phyloP scores from a whole-genome alignment of 2,113 vertebrate species.

The Microtus oregoni region DNA sequence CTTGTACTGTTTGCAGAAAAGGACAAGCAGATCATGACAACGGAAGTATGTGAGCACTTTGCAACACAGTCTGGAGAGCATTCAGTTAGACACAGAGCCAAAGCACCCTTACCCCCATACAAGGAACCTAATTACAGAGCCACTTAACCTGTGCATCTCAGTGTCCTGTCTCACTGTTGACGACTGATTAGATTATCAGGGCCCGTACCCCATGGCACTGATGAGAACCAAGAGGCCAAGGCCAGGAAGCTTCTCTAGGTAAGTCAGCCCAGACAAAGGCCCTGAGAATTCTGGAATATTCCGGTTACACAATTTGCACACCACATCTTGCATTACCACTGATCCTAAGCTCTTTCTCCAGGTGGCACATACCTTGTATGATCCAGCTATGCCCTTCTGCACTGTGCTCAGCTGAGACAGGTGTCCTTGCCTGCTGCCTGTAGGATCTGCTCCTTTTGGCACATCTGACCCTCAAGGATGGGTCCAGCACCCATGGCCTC shows the following conservation, averaged over 20 bases:
- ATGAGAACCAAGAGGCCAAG: neutral
- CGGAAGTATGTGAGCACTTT: accelerated
- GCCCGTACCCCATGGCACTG: neutral
- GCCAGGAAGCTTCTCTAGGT: neutral
- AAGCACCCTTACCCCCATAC: neutral
- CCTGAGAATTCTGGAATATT: neutral
- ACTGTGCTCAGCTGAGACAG: neutral
- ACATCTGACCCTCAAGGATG: neutral
- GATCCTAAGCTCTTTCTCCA: neutral
- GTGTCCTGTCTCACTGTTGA: neutral
- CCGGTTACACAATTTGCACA: neutral
- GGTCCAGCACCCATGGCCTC: neutral
- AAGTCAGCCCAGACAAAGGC: neutral
- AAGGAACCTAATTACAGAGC: neutral
- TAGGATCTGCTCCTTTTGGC: neutral
- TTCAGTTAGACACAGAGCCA: neutral
- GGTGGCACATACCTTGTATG: neutral
- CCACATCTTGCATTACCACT: neutral
- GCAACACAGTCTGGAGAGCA: no score
- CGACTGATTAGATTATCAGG: neutral
- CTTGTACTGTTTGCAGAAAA: neutral
- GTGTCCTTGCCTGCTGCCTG: neutral
- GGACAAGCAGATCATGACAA: neutral
- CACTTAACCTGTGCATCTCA: neutral
- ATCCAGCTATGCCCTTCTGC: neutral